Base-by-base conservation (phyloP, 2,888 invertebrate species). In the Zaprionus obscuricornis region DNA sequence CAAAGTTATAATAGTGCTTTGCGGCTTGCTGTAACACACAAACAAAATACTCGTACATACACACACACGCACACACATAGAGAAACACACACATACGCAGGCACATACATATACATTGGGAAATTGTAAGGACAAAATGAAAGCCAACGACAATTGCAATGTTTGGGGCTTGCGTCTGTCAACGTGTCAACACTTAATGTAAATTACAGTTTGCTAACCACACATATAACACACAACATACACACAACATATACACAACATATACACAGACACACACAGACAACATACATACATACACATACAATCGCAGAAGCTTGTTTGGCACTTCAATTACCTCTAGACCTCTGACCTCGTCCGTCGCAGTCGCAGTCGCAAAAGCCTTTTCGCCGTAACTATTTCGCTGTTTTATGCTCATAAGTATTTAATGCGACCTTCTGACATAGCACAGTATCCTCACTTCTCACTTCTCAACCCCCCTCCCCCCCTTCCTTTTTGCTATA, bases 121-220 rank as follows among this genome's bases (percentile, higher is more conserved):
- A 52, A 52, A 63, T 52, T 20, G 63, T 43, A 29, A 46, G 52
- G 56, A 73, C 68, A 72, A 74, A 14, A 39, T 45, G 37, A 55
- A 72, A 54, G 68, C 74, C 58, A 83, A 66, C 72, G 78, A 56
- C 76, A 78, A 77, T 72, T 82, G 75, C 83, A 69, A 72, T 31
- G 51, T n/a, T n/a, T 52, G 45, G 47, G 47, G 51, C 39, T 54
- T 70, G 58, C 40, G 66, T 66, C 55, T 65, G 72, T 71, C 68
- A 68, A 72, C 57, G 74, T 83, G 83, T 67, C 83, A 76, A 83
- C 77, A 78, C 83, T 78, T 79, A 78, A 83, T 78, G 77, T 79
- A 78, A 78, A 78, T 78, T 83, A 83, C 83, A 79, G 65, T 79
- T 83, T 73, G 65, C 70, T 42, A 67, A 79, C 76, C 77, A 37